Conservation (phyloP, 2,113 vertebrate species). For the Colistium nudipinnis region DNA sequence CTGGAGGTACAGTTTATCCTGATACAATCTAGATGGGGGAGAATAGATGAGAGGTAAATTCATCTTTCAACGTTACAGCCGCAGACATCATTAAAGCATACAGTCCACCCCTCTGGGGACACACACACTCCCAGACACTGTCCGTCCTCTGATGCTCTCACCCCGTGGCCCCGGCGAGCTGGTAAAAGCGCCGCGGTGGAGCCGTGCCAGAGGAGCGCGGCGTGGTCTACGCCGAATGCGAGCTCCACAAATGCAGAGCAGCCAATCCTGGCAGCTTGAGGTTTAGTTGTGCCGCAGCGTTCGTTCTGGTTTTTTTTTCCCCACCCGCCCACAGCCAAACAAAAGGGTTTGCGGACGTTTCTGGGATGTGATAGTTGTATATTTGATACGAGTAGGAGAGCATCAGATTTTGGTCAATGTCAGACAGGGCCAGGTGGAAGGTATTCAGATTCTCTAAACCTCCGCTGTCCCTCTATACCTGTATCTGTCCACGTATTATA, state of each 20-base stretch:
- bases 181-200: constrained; percentile 40
- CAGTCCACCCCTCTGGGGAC: constrained; percentile 99
- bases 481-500: background rate
- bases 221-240: constrained; percentile 22
- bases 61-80: constrained; percentile 99
- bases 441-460: constrained; percentile 58
- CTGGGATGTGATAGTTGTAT: background rate
- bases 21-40: constrained; percentile 99
- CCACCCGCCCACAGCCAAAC: background rate
- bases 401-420: constrained; percentile 87
- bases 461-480: background rate
- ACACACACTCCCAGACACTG: constrained; percentile 95
- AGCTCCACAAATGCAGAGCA: background rate
- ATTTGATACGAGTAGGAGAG: no score
- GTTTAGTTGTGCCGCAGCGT: background rate
- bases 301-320: background rate
- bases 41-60: constrained; percentile 99
- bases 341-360: background rate
- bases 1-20: constrained; percentile 99
- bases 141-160: constrained; percentile 86
- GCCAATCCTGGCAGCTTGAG: background rate
- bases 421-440: constrained; percentile 92
- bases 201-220: constrained; percentile 27
- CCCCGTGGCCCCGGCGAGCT: constrained; percentile 36
- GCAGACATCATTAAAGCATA: constrained; percentile 99